These are phyloP conservation scores for Serilophus lunatus DNA, from an alignment of 2,113 vertebrate species.

Conservation along the genomic window DNA sequence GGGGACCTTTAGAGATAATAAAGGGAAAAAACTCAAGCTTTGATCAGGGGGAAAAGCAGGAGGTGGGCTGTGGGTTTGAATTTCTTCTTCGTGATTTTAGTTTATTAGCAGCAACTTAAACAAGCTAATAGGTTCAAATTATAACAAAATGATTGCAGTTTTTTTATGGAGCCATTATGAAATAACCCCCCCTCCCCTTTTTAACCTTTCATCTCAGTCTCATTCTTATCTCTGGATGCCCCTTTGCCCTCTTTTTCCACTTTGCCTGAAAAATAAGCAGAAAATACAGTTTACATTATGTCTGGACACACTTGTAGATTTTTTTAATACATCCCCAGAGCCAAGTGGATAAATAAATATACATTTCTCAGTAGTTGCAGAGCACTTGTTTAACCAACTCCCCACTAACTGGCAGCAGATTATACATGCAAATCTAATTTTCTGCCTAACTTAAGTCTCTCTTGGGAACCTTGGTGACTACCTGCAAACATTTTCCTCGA, in stretches of 20 bases:
- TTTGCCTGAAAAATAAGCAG: slow-evolving; percentile 23
- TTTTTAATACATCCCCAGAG: neutral
- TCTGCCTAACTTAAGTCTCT: slow-evolving; percentile 34
- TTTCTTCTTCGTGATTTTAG: slow-evolving; percentile 12
- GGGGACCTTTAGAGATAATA: slow-evolving; percentile 15
- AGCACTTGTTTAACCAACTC: slow-evolving; percentile 45
- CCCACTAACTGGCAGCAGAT: slow-evolving; percentile 3
- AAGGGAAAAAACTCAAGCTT: slow-evolving; percentile 18
- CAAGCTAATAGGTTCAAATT: slow-evolving; percentile 35
- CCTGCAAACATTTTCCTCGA: slow-evolving; percentile 3
- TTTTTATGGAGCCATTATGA: neutral
- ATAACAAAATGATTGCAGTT: slow-evolving; percentile 12
- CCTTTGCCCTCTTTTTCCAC: neutral
- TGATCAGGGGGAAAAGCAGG: slow-evolving; percentile 19
- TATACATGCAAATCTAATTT: slow-evolving; percentile 30
- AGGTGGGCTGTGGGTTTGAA: neutral
- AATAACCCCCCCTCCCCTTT: neutral
- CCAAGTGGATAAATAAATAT: slow-evolving; percentile 21
- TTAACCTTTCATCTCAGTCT: slow-evolving; percentile 31
- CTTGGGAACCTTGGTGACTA: slow-evolving; percentile 27
- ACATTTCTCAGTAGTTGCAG: neutral
- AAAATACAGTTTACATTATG: slow-evolving; percentile 18
- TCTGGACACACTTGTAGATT: neutral
- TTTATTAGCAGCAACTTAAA: slow-evolving; percentile 37
- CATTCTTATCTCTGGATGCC: slow-evolving; percentile 20